Percentiles rank a stretch among this genome's conserved stretches.
These are phyloP conservation scores for Eulemur albifrons DNA, from an alignment of 2,797 vertebrate species.

Conservation along the genomic window DNA sequence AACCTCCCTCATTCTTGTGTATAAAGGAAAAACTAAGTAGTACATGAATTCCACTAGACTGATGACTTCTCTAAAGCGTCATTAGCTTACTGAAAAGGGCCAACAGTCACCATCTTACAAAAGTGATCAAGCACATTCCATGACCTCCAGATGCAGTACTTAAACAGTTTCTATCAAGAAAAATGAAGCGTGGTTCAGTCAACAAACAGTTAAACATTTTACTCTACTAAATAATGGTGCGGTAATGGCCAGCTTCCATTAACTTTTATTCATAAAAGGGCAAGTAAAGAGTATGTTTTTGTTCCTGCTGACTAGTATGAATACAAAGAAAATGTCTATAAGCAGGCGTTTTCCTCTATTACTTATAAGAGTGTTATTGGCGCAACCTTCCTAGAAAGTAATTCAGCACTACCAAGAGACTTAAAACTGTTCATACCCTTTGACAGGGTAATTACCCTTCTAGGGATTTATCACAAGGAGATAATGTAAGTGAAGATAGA, in stretches of 20 bases:
- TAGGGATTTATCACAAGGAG: not conserved
- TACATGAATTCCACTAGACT: not conserved
- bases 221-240: not conserved
- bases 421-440: constrained; percentile 1
- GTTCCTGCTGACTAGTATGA: not conserved
- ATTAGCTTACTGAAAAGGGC: not conserved
- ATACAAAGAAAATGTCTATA: not conserved
- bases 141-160: not conserved
- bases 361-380: not conserved
- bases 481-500: constrained; percentile 20
- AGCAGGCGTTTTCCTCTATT: not conserved
- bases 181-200: not conserved
- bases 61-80: not conserved
- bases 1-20: not conserved
- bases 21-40: not conserved
- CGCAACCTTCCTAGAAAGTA: not conserved
- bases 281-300: not conserved
- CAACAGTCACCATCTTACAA: not conserved
- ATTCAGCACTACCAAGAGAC: not conserved
- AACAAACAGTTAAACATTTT: not conserved
- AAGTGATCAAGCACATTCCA: not conserved
- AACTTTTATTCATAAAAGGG: not conserved
- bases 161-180: not conserved
- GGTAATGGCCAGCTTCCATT: not conserved
- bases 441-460: not conserved